A percentile compares a stretch with the other conserved stretches of the same genome.
Conservation (phyloP, 1,140 invertebrate genomes). For the Chlorops oryzae region DNA sequence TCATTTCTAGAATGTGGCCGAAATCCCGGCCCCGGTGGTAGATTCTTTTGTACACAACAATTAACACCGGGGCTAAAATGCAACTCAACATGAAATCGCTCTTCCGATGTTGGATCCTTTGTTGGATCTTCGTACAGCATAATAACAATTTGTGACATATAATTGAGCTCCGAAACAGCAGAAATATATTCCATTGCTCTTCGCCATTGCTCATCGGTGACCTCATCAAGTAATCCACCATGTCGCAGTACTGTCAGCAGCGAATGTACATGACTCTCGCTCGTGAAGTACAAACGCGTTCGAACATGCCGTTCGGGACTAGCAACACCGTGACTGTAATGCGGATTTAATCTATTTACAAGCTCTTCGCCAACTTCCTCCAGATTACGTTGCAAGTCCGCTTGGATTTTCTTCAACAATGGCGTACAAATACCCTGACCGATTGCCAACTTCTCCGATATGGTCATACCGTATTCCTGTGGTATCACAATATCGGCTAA, state of each 20-base stretch:
- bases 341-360: conserved; percentile 92
- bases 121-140: conserved; percentile 99
- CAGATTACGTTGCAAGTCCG: conserved; percentile 90
- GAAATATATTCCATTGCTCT: conserved; percentile 97
- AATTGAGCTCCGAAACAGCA: conserved; percentile 96
- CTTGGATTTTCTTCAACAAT: conserved; percentile 90
- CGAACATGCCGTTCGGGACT: conserved; percentile 95
- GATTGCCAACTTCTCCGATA: conserved; percentile 93
- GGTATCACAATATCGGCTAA: conserved; percentile 98
- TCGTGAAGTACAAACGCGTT: conserved; percentile 96
- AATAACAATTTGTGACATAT: conserved; percentile 98
- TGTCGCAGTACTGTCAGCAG: conserved; percentile 91
- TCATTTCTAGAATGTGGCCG: conserved; percentile 85
- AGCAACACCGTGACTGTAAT: conserved; percentile 95
- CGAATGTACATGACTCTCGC: conserved; percentile 98
- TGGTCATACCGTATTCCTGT: conserved; percentile 96
- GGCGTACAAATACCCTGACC: conserved; percentile 97
- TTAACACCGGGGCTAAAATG: conserved; percentile 97
- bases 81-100: conserved; percentile 92
- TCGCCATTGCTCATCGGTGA: conserved; percentile 94
- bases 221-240: conserved; percentile 83
- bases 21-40: conserved; percentile 89
- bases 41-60: conserved; percentile 89
- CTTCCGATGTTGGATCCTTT: conserved; percentile 83
- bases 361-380: conserved; percentile 82